Evolutionary conservation across 2,797 vertebrate genomes (phyloP).

Genomic region (Merluccius polli): DNA sequence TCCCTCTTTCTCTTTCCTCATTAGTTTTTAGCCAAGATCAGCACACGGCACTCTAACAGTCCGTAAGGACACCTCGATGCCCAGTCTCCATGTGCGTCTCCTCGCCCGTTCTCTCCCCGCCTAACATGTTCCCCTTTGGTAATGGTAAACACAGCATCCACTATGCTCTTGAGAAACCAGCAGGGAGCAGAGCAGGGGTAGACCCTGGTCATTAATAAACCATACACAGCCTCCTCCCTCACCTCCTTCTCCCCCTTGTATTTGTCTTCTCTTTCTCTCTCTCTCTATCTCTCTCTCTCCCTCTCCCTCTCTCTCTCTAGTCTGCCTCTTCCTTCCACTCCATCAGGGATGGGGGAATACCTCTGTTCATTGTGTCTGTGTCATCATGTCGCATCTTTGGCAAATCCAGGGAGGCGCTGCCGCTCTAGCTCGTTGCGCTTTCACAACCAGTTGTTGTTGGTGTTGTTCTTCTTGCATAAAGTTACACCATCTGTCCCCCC

Average conservation of each 20-base stretch:
- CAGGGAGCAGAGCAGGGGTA: too few species aligned
- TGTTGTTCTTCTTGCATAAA: neutral
- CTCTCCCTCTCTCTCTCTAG: neutral
- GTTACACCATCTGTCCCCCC: neutral
- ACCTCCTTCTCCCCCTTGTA: too few species aligned
- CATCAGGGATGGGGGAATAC: too few species aligned
- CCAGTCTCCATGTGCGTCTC: neutral
- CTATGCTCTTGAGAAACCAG: conserved; percentile 1
- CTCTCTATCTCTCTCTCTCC: neutral
- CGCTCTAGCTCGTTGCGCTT: too few species aligned
- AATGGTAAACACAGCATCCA: neutral
- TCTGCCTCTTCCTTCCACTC: too few species aligned
- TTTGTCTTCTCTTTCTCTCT: too few species aligned
- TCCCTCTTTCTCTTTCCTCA: neutral
- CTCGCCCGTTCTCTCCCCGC: too few species aligned
- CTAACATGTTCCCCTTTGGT: too few species aligned
- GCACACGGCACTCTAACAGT: conserved; percentile 5
- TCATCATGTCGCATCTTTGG: too few species aligned
- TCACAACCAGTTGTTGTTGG: too few species aligned
- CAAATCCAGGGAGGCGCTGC: too few species aligned
- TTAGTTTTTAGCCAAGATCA: conserved; percentile 22
- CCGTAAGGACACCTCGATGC: neutral
- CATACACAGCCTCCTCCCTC: neutral
- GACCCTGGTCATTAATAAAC: conserved; percentile 33
- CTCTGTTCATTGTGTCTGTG: too few species aligned